These are phyloP conservation scores for Microtus oregoni DNA, from an alignment of 2,113 vertebrate species.

Conservation along the genomic window DNA sequence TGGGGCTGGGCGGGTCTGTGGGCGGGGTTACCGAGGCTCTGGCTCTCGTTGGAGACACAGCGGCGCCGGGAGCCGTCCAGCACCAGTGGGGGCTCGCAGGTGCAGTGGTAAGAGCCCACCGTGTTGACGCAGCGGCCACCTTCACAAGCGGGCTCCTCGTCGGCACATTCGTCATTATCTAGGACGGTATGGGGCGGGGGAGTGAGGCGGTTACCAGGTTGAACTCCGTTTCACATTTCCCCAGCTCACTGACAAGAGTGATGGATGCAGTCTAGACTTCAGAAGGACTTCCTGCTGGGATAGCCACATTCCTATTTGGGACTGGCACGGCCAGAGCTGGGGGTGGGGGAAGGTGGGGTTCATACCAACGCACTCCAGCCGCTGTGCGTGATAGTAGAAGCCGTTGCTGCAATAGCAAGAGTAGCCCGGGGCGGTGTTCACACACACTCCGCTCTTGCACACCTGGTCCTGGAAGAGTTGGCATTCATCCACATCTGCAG, in stretches of 20 bases:
- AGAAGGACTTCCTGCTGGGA: background rate
- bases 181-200: background rate
- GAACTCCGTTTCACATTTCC: background rate
- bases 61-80: constrained; percentile 90
- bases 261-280: constrained; percentile 35
- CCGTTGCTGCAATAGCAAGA: constrained; percentile 93
- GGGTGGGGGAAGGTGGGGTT: background rate
- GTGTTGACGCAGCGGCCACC: constrained; percentile 93
- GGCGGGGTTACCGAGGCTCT: constrained; percentile 85
- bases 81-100: constrained; percentile 89
- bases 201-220: background rate
- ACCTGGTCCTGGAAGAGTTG: constrained; percentile 90
- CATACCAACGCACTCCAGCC: constrained; percentile 93
- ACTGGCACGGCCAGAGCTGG: background rate
- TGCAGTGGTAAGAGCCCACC: constrained; percentile 92
- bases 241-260: background rate
- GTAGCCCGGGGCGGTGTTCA: constrained; percentile 93
- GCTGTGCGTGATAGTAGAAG: constrained; percentile 88
- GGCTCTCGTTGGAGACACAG: constrained; percentile 90
- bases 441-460: constrained; percentile 93
- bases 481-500: constrained; percentile 94
- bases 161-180: constrained; percentile 93
- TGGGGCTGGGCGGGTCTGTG: accelerated
- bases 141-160: constrained; percentile 87
- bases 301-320: background rate